Evolutionary conservation across 2,888 invertebrate species (phyloP).

Genomic region (Lasioglossum marginatum): DNA sequence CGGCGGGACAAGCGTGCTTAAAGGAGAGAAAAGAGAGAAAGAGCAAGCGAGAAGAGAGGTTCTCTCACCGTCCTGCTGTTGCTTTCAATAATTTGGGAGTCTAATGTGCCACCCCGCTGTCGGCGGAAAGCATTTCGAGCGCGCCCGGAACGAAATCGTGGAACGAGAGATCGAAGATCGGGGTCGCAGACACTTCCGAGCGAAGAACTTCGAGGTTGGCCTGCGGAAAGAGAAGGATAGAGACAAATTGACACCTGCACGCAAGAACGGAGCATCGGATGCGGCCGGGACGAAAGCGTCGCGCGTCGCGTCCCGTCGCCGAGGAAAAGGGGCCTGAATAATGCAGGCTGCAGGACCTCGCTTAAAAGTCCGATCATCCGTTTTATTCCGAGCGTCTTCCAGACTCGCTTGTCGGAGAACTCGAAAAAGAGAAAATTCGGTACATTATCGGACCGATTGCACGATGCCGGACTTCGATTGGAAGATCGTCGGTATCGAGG

Average conservation of each 20-base stretch:
- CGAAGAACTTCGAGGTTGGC: conserved; percentile 19
- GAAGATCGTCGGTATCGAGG: not conserved
- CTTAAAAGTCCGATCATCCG: conserved; percentile 78
- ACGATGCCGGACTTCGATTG: conserved; percentile 19
- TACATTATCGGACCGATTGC: conserved; percentile 40
- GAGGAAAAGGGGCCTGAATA: conserved; percentile 76
- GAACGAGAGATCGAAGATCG: conserved; percentile 28
- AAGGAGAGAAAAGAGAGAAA: not conserved
- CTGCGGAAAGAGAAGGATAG: conserved; percentile 22
- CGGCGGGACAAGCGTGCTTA: conserved; percentile 39
- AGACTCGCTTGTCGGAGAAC: conserved; percentile 22
- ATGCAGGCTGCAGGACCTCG: conserved; percentile 75
- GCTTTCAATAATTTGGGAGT: conserved; percentile 84
- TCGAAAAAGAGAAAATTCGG: conserved; percentile 47
- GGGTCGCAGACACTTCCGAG: conserved; percentile 1
- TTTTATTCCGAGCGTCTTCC: conserved; percentile 60
- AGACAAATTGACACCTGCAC: conserved; percentile 80
- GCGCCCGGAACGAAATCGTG: conserved; percentile 32
- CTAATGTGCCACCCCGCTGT: conserved; percentile 75
- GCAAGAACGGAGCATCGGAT: conserved; percentile 62
- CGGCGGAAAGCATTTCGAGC: conserved; percentile 47
- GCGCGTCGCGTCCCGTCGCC: conserved; percentile 39
- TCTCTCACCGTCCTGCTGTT: conserved; percentile 70
- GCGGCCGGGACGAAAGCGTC: conserved; percentile 59
- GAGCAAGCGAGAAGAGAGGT: not conserved